phyloP scores from a whole-genome alignment of 2,888 invertebrate species.

The Adelphocoris suturalis region DNA sequence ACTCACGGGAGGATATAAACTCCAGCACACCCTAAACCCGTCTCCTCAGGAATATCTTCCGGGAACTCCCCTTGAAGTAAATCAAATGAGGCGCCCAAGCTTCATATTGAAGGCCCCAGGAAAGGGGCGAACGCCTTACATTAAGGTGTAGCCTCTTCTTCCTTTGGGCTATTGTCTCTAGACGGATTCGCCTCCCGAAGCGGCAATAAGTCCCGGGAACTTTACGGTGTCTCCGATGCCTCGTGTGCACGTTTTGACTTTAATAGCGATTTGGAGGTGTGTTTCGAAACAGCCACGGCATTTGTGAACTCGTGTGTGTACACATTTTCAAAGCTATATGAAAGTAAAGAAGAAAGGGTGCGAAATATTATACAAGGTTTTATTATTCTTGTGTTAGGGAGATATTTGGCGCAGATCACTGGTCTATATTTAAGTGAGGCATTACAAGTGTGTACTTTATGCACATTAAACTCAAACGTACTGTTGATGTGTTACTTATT shows the following conservation, averaged over 20 bases:
- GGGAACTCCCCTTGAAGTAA: conserved; percentile 31
- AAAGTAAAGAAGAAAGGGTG: too few species aligned
- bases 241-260: neutral
- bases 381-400: too few species aligned
- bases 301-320: too few species aligned
- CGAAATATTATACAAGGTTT: too few species aligned
- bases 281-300: too few species aligned
- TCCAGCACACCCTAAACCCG: neutral
- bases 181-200: neutral
- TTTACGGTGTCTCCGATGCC: neutral
- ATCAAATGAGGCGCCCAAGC: neutral
- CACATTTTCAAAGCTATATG: too few species aligned
- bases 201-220: conserved; percentile 4
- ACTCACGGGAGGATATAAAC: neutral
- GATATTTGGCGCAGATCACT: too few species aligned
- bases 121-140: neutral
- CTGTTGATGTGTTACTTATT: too few species aligned
- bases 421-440: too few species aligned
- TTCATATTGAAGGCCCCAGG: neutral
- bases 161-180: conserved; percentile 20
- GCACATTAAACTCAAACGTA: too few species aligned
- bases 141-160: neutral
- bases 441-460: too few species aligned
- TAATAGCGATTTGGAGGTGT: too few species aligned
- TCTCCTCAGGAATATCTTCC: neutral